These are phyloP conservation scores for Aegithalos caudatus DNA, from an alignment of 2,113 vertebrate genomes.

Conservation along the genomic window DNA sequence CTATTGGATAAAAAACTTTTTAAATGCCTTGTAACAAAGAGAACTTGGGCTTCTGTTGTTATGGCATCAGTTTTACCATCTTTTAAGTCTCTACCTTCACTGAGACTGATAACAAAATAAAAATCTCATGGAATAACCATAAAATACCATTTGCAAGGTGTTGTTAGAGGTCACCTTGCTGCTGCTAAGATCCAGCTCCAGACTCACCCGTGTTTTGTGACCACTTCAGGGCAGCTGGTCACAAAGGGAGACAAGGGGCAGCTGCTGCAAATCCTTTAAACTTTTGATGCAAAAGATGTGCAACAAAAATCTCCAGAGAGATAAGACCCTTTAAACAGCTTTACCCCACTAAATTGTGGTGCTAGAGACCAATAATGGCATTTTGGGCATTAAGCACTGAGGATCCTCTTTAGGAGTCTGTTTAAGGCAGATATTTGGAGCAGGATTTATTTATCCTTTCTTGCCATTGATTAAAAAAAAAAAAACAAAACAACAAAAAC, in stretches of 20 bases:
- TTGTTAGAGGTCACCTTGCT: neutral
- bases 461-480: neutral
- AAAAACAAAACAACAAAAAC: no score
- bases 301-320: neutral
- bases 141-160: no score
- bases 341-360: neutral
- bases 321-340: neutral
- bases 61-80: no score
- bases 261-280: neutral
- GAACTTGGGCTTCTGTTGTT: no score
- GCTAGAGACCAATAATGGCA: neutral
- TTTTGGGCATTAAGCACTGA: neutral
- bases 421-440: neutral
- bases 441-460: neutral
- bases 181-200: neutral
- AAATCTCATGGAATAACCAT: no score
- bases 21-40: no score
- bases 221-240: neutral
- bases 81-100: no score
- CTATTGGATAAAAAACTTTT: no score
- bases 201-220: neutral
- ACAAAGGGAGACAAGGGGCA: neutral
- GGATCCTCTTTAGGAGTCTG: neutral
- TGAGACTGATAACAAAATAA: no score
- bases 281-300: rapidly evolving